Evolutionary conservation across 2,888 invertebrate species (phyloP), one percentile per base, ranked within the genome.

Genomic region (Lamellibrachia satsuma): DNA sequence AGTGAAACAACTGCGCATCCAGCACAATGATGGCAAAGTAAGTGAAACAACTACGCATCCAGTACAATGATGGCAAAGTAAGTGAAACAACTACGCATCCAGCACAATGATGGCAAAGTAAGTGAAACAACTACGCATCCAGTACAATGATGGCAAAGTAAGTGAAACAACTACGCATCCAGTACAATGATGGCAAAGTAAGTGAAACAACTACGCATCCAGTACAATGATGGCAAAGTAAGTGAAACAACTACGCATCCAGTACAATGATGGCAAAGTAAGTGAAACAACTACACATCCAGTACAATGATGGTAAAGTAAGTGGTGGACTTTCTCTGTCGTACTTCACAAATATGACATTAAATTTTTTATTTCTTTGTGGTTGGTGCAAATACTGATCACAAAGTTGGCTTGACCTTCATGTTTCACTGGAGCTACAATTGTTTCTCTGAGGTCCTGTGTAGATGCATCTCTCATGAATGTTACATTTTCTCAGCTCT

Each of bases 221-320:
- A 97, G 92, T 97, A 98, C 93, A 97, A 97, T 92, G 96, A 97
- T 94, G 96, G 96, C 91, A 96, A 96, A 95, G 97, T 39, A 39
- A 11, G 95, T 96, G 93, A 95, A 94, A 75, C 94, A 94, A 91
- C 94, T 97, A 7, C 97, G 97, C 92, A 97, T 97, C 6, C 97
- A 97, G 92, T 97, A 98, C 93, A 97, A 97, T 92, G 96, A 97
- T 94, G 96, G 96, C 91, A 96, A 96, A 95, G 97, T 0, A 39
- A 11, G 95, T 96, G 93, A 95, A 94, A 75, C 94, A 94, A 91
- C 94, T 97, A 7, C 97, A 97, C 92, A 97, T 97, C 6, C 97
- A 97, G 92, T 97, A 98, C 93, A 97, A 97, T 92, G 96, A 97
- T 94, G 96, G 96, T 91, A 96, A 96, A 95, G 97, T 75, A 75